Conservation (phyloP, 2,888 invertebrate genomes). For the Geophilus truncorum region DNA sequence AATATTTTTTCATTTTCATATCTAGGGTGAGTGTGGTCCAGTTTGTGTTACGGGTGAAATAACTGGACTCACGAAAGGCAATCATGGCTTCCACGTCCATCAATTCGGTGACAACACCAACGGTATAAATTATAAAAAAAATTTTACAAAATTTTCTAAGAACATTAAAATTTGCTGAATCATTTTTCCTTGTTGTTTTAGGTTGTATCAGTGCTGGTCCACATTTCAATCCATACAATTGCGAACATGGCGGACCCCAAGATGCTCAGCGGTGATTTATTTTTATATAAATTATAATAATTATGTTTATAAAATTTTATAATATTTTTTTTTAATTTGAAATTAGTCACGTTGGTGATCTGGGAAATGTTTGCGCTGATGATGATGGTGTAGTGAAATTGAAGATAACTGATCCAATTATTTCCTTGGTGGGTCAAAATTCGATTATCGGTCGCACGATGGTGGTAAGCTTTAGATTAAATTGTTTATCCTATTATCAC, state of each 20-base stretch:
- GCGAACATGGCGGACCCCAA: slow-evolving; percentile 76
- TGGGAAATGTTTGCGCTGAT: slow-evolving; percentile 73
- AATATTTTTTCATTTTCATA: no score
- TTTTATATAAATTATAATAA: neutral
- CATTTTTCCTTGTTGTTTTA: neutral
- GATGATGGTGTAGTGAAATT: slow-evolving; percentile 62
- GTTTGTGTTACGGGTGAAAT: slow-evolving; percentile 70
- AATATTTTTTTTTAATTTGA: neutral
- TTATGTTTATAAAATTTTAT: neutral
- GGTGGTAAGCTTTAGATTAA: slow-evolving; percentile 59
- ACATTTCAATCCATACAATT: slow-evolving; percentile 81
- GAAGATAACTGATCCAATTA: slow-evolving; percentile 58
- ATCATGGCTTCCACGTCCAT: slow-evolving; percentile 89
- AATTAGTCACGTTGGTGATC: slow-evolving; percentile 78
- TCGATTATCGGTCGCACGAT: slow-evolving; percentile 78
- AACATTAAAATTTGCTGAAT: neutral
- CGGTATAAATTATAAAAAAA: slow-evolving; percentile 51
- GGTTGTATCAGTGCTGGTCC: slow-evolving; percentile 87
- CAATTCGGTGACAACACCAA: slow-evolving; percentile 95
- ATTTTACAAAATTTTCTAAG: neutral
- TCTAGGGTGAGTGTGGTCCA: slow-evolving; percentile 54
- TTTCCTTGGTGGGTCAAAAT: slow-evolving; percentile 64
- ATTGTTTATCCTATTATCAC: no score
- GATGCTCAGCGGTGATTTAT: slow-evolving; percentile 50
- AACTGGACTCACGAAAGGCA: slow-evolving; percentile 67